A percentile compares a stretch with the other conserved stretches of the same genome.
Evolutionary conservation across 2,797 vertebrate species (phyloP).

Genomic region (Microctenopoma steveboyesi): DNA sequence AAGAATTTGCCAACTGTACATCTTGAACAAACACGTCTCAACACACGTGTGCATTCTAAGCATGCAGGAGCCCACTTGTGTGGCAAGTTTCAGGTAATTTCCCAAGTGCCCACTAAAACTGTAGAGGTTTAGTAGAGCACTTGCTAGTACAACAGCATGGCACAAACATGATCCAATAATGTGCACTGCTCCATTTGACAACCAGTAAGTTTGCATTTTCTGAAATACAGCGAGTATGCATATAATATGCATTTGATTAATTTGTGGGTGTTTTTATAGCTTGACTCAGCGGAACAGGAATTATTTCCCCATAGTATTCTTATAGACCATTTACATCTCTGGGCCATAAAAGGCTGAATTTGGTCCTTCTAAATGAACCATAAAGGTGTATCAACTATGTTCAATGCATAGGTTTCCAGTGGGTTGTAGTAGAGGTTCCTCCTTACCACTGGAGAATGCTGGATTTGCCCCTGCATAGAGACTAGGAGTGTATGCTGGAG

Average conservation of each 20-base stretch:
- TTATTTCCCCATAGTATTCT: neutral
- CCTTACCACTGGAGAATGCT: conserved; percentile 90
- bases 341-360: neutral
- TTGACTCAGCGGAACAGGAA: too few relatives aligned
- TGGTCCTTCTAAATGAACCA: neutral
- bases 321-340: neutral
- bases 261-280: neutral
- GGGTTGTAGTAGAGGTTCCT: neutral
- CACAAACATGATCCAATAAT: too few relatives aligned
- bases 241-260: neutral
- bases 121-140: too few relatives aligned
- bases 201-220: neutral
- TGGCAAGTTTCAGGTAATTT: too few relatives aligned
- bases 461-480: conserved; percentile 94
- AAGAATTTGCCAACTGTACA: too few relatives aligned
- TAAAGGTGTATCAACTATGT: too few relatives aligned
- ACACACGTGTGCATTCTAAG: too few relatives aligned
- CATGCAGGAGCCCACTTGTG: too few relatives aligned
- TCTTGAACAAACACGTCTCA: neutral
- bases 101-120: too few relatives aligned
- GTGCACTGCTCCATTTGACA: neutral
- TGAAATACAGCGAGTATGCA: neutral
- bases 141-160: too few relatives aligned
- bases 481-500: conserved; percentile 91
- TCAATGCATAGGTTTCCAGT: neutral